Evolutionary conservation across 1,140 invertebrate genomes (phyloP).

Genomic region (Tenebrio molitor): DNA sequence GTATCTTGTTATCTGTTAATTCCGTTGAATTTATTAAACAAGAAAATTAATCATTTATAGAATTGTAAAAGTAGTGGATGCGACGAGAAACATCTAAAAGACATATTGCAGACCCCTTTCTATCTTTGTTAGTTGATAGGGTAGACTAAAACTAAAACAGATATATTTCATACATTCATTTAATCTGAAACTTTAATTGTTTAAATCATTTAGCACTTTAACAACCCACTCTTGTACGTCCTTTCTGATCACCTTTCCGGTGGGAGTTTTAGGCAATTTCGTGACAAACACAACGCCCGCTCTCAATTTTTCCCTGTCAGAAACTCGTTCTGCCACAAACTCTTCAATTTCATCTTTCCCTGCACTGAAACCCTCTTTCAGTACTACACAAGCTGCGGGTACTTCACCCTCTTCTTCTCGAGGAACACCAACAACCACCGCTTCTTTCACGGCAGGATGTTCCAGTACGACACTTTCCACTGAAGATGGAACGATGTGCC

Average conservation of each 20-base stretch:
- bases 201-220: too few species aligned
- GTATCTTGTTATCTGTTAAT: too few species aligned
- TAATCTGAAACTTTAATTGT: too few species aligned
- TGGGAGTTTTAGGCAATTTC: slow-evolving; percentile 9
- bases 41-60: too few species aligned
- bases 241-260: slow-evolving; percentile 1
- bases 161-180: too few species aligned
- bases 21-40: too few species aligned
- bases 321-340: slow-evolving; percentile 25
- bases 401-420: slow-evolving; percentile 13
- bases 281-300: slow-evolving; percentile 22
- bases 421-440: slow-evolving; percentile 16
- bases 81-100: too few species aligned
- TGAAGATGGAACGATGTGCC: slow-evolving; percentile 68
- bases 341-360: slow-evolving; percentile 6
- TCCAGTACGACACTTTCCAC: slow-evolving; percentile 75
- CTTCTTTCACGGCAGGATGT: slow-evolving; percentile 70
- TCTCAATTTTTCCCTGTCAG: slow-evolving; percentile 17
- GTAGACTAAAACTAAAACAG: too few species aligned
- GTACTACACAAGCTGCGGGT: slow-evolving; percentile 30
- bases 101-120: too few species aligned
- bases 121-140: too few species aligned
- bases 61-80: too few species aligned
- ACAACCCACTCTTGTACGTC: too few species aligned
- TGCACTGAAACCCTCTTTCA: not conserved